Evolutionary conservation across 1,140 invertebrate species (phyloP), one percentile per base, ranked within the genome.

Genomic region (Drosophila orena): DNA sequence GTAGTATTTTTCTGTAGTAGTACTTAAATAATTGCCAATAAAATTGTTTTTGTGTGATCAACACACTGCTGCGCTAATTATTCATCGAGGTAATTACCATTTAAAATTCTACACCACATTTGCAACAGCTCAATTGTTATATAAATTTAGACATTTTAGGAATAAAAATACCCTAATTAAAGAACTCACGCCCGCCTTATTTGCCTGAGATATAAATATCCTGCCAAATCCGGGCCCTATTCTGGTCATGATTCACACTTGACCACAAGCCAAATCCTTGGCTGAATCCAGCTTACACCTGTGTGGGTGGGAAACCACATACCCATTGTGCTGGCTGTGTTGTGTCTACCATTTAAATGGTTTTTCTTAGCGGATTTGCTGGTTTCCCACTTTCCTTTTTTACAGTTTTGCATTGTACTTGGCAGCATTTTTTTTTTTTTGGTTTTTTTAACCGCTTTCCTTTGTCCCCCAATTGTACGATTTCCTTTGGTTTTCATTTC

Each of bases 301-400:
- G 55, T 49, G 44, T 30, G 43, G 44, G 62, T 58, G 35, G 37
- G 7, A 78, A 66, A 54, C 78, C 65, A 81, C 60, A 81, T 64
- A 54, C 50, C 35, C 43, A 61, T 60, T 57, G 44, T 55, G 17
- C 44, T 54, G 52, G 17, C 44, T 17, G 27, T 54, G 62, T 61
- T 80, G 50, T 64, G 60, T 61, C 55, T 38, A 55, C 71, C 83
- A 77, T 83, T 89, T 88, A 83, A 88, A 88, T 88, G 84, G 83
- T 62, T 83, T 89, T 88, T 77, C 83, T 89, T 89, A 88, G 83
- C 83, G 83, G 83, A 88, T 88, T 79, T 83, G 71, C 57, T 57
- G 49, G 53, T 60, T 47, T 61, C 66, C 27, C 17, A 38, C 11
- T 38, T 38, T 4, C 30, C 50, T 40, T 55, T 61, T 55, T 60